Base-by-base conservation (phyloP, 2,113 vertebrate species). In the Sterrhoptilus dennistouni region DNA sequence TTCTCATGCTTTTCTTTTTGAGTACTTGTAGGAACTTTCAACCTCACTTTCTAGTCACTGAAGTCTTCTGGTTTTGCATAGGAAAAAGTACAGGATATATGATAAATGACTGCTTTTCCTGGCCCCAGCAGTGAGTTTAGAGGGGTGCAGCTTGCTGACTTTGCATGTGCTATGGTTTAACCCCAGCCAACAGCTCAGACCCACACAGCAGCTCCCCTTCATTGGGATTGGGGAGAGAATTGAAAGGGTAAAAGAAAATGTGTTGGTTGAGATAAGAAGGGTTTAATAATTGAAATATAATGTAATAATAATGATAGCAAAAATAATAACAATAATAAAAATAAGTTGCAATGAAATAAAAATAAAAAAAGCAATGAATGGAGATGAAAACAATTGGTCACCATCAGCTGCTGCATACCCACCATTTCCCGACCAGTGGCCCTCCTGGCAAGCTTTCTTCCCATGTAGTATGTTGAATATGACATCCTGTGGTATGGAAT, bases 171-270 rank as follows among this genome's bases (percentile, higher is more conserved):
- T 9, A 17, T 53, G 45, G 11, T 75, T 60, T 68, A 22, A 89
- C 24, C 6, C 7, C 38, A 68, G 60, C 7, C 17, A 24, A 23
- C 36, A 74, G 9, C 36, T 81, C 44, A 89, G 52, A 13, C 12
- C 16, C 38, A 29, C 45, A 25, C 3, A 33, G 14, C 10, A 23
- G 7, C 7, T 75, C 19, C 19, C 12, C 8, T 53, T 45, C 0
- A 0, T 14, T 52, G 16, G 3, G 5, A 25, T 14, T 12, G 3
- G 18, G 12, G 10, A 36, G 19, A 45, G 28, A 29, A 52, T 8
- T 38, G 28, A 36, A 59, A 59, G 19, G 8, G 23, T 52, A 20
- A 74, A 59, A 66, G 14, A 44, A 59, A 66, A 45, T 5, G n/a
- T 74, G 13, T 33, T 9, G 5, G 2, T 33, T 50, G 50, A 50